Evolutionary conservation across 92 coral and sea anemone species (phyloP).

Genomic region (Montipora capitata): DNA sequence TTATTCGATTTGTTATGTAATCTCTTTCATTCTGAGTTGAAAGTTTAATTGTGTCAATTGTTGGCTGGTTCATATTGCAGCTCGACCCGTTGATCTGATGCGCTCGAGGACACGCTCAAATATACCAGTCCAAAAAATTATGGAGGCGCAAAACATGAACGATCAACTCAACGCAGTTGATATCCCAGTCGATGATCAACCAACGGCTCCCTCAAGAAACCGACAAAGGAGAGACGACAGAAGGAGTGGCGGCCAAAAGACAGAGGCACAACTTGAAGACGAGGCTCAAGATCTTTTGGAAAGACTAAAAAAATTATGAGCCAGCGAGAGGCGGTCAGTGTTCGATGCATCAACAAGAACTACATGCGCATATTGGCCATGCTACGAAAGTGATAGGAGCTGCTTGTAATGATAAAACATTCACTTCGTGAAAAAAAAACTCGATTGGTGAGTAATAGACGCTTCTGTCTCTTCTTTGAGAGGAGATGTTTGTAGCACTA

Average conservation of each 20-base stretch:
- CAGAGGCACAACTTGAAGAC: conserved; percentile 71
- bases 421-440: too few relatives aligned
- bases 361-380: neutral
- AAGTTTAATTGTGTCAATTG: neutral
- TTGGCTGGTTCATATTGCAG: conserved; percentile 32
- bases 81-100: conserved; percentile 92
- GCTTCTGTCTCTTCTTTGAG: neutral
- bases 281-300: conserved; percentile 93
- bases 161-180: conserved; percentile 78
- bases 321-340: neutral
- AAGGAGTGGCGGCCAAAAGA: conserved; percentile 41
- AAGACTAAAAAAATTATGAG: conserved; percentile 84
- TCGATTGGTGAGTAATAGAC: neutral
- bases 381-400: neutral
- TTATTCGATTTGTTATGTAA: neutral
- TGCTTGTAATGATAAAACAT: neutral
- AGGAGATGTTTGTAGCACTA: too few relatives aligned
- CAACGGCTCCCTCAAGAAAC: conserved; percentile 85
- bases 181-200: conserved; percentile 71
- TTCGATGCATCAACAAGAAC: neutral
- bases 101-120: conserved; percentile 97
- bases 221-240: conserved; percentile 61
- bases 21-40: neutral
- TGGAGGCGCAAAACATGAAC: conserved; percentile 78
- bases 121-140: conserved; percentile 92